phyloP scores from a whole-genome alignment of 2,888 invertebrate genomes.

The Lasioglossum leucozonium region DNA sequence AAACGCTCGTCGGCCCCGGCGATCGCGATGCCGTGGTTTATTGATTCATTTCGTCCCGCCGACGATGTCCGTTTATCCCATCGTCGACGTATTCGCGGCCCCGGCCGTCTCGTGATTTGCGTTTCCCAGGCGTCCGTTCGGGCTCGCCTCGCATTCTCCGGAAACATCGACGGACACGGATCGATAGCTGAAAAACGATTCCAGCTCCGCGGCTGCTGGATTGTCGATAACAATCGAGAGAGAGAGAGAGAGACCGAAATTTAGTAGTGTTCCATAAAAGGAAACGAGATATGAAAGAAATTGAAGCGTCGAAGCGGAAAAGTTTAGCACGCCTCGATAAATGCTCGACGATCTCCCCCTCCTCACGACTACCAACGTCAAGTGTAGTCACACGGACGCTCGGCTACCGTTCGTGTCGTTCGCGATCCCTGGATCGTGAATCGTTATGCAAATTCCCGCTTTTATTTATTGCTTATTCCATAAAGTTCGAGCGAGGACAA shows the following conservation, averaged over 20 bases:
- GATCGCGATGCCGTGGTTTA: conserved; percentile 65
- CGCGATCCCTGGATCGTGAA: neutral
- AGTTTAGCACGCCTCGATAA: neutral
- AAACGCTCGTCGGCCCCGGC: conserved; percentile 51
- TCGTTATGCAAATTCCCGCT: neutral
- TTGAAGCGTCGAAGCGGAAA: neutral
- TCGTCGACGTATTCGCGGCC: conserved; percentile 67
- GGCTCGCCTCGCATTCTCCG: conserved; percentile 49
- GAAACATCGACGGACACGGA: conserved; percentile 18
- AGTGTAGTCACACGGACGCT: neutral
- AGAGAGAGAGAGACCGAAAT: neutral
- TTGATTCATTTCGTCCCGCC: conserved; percentile 67
- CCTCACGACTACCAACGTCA: neutral
- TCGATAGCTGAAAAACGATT: conserved; percentile 13
- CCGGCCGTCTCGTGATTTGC: conserved; percentile 64
- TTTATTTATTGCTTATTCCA: neutral
- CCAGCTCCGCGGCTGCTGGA: neutral
- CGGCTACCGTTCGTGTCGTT: neutral
- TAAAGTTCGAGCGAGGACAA: neutral
- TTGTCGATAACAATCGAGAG: neutral
- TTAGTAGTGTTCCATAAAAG: neutral
- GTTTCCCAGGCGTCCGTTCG: conserved; percentile 58
- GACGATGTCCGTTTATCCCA: conserved; percentile 69
- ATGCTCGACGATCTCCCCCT: neutral
- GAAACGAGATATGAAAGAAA: conserved; percentile 18